Conservation (phyloP, 2,113 vertebrate genomes). For the Otocyon megalotis region DNA sequence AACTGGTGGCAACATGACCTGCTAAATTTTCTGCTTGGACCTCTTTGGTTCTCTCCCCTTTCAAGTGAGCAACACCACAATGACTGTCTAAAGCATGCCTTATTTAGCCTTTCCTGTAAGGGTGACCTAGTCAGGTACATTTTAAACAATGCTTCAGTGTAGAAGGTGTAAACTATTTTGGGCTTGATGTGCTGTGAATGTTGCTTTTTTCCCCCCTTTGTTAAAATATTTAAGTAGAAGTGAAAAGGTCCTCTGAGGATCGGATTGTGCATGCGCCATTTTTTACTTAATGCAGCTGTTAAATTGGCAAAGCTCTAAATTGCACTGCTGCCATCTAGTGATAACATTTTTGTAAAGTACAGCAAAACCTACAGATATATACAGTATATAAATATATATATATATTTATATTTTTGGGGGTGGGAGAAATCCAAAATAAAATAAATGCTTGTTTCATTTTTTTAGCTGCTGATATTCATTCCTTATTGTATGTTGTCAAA, state of each 20-base stretch:
- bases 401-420: slow-evolving; percentile 89
- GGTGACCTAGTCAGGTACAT: slow-evolving; percentile 92
- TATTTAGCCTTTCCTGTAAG: slow-evolving; percentile 94
- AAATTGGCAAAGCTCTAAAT: slow-evolving; percentile 87
- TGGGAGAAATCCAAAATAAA: slow-evolving; percentile 86
- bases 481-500: slow-evolving; percentile 87
- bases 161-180: slow-evolving; percentile 95
- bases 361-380: slow-evolving; percentile 89
- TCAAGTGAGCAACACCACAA: slow-evolving; percentile 92
- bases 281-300: slow-evolving; percentile 89
- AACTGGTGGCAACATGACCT: slow-evolving; percentile 89
- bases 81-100: slow-evolving; percentile 99
- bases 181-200: slow-evolving; percentile 97
- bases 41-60: slow-evolving; percentile 87
- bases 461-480: slow-evolving; percentile 90
- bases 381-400: slow-evolving; percentile 88
- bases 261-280: slow-evolving; percentile 88
- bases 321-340: slow-evolving; percentile 89
- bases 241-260: slow-evolving; percentile 80
- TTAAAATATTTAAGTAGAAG: slow-evolving; percentile 85
- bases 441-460: slow-evolving; percentile 88
- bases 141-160: slow-evolving; percentile 91
- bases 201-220: slow-evolving; percentile 86
- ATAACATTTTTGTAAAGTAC: slow-evolving; percentile 89
- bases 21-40: slow-evolving; percentile 89